Conservation (phyloP, 2,888 invertebrate species). For the Cataglyphis cursor region DNA sequence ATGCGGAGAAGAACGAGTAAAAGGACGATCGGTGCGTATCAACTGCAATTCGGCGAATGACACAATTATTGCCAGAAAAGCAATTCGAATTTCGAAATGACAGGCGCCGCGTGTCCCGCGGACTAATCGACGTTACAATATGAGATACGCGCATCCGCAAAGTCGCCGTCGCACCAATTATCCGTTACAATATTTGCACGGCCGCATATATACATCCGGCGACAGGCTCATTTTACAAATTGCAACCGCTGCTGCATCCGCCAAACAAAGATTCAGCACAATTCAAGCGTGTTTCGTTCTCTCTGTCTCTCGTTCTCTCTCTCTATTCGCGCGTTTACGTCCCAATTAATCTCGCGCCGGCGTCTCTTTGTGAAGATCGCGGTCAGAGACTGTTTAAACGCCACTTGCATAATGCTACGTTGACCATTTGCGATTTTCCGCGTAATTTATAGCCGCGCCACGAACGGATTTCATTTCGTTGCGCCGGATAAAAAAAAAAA, state of each 20-base stretch:
- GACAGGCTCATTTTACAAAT: conserved; percentile 36
- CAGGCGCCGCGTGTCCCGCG: conserved; percentile 38
- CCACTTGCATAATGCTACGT: conserved; percentile 11
- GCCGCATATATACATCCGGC: not conserved
- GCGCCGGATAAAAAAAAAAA: not conserved
- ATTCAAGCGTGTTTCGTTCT: not conserved
- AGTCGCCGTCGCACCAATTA: conserved; percentile 27
- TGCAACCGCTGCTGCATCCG: not conserved
- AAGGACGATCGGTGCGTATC: conserved; percentile 20
- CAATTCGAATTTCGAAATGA: conserved; percentile 55
- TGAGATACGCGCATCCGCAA: conserved; percentile 16
- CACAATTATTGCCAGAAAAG: conserved; percentile 50
- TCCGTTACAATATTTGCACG: conserved; percentile 19
- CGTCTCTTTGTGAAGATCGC: conserved; percentile 26
- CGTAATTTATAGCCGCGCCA: conserved; percentile 24
- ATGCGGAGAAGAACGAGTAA: conserved; percentile 33
- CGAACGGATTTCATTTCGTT: conserved; percentile 33
- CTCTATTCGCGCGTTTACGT: not conserved
- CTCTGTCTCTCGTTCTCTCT: not conserved
- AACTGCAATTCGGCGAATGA: conserved; percentile 38
- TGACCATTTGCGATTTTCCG: conserved; percentile 19
- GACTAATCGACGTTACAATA: conserved; percentile 38
- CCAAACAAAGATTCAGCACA: conserved; percentile 16
- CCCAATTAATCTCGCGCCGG: conserved; percentile 30
- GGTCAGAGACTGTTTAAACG: conserved; percentile 22